Percentiles rank a stretch among this genome's conserved stretches.
phyloP scores from a whole-genome alignment of 2,888 invertebrate species.

The Drosophila kokeensis region DNA sequence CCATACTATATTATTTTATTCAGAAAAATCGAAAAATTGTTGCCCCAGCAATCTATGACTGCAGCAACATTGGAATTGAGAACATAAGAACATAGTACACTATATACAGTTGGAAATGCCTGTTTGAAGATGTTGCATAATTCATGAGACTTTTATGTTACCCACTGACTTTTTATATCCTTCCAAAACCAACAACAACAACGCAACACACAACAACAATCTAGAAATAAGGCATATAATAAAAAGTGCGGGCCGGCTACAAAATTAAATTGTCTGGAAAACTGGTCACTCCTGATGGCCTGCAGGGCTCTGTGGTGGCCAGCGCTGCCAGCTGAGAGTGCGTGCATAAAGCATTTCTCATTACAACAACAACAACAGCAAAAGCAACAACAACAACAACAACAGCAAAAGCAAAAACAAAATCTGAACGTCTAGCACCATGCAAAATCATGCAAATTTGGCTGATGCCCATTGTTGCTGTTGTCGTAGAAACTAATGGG shows the following conservation, averaged over 20 bases:
- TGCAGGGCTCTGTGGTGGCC: constrained; percentile 4
- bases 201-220: not conserved
- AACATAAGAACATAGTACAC: not conserved
- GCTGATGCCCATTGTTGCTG: constrained; percentile 51
- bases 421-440: constrained; percentile 37
- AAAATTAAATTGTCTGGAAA: constrained; percentile 83
- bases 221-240: constrained; percentile 14
- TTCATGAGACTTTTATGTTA: not conserved
- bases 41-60: no score
- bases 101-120: not conserved
- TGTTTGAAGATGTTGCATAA: not conserved
- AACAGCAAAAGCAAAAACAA: constrained; percentile 13
- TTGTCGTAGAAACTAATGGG: constrained; percentile 77
- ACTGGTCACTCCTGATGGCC: constrained; percentile 69
- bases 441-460: constrained; percentile 78
- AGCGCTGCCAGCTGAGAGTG: constrained; percentile 55
- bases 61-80: no score
- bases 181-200: constrained; percentile 4
- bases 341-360: constrained; percentile 78
- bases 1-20: no score
- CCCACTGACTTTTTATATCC: not conserved
- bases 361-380: constrained; percentile 50
- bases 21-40: no score
- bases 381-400: constrained; percentile 17
- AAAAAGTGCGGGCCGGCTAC: constrained; percentile 67